Base-by-base conservation (phyloP, 2,113 vertebrate species). In the Sterrhoptilus dennistouni region DNA sequence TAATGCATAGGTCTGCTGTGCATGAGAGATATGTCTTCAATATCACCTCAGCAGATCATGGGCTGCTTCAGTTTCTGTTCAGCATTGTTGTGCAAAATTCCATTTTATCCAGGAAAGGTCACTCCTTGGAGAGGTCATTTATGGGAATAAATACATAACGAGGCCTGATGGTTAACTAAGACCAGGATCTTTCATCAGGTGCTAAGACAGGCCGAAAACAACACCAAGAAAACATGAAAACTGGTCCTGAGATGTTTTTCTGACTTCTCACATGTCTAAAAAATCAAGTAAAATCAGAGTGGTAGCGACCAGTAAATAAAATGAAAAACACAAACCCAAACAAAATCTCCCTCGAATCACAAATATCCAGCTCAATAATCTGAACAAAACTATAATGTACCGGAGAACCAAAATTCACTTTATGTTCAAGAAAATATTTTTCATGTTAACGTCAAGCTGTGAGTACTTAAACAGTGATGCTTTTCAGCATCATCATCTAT, bases 1-100 rank as follows among this genome's bases (percentile, higher is more conserved):
- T 90, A 95, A 91, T 96, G 89, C 60, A 53, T 84, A 93, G 95
- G 75, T 88, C 49, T 94, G 78, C 66, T 93, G 54, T 45, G 74
- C n/a, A 63, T 8, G 33, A 95, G 83, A 97, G 91, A 90, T 96
- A 97, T 71, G 87, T 93, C 92, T 96, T 89, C 85, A 82, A 5
- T 91, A 95, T 97, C 96, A 96, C 92, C 85, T 93, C 88, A 53
- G 82, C 81, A 94, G 83, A 81, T 95, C 90, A 42, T 40, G 90
- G 91, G 93, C 95, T 85, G 57, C 82, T 92, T 75, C 77, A 77
- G 60, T 75, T 96, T 92, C 89, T 52, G 31, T 27, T 82, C 35
- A 64, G 53, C 35, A 52, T 25, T 35, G 4, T 83, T 89, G 65
- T 80, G 60, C 38, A 74, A 53, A 93, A 80, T 54, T 47, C 69